Percentiles rank a stretch among this genome's conserved stretches.
Evolutionary conservation across 2,888 invertebrate species (phyloP).

Genomic region (Rhodophaea formosa): DNA sequence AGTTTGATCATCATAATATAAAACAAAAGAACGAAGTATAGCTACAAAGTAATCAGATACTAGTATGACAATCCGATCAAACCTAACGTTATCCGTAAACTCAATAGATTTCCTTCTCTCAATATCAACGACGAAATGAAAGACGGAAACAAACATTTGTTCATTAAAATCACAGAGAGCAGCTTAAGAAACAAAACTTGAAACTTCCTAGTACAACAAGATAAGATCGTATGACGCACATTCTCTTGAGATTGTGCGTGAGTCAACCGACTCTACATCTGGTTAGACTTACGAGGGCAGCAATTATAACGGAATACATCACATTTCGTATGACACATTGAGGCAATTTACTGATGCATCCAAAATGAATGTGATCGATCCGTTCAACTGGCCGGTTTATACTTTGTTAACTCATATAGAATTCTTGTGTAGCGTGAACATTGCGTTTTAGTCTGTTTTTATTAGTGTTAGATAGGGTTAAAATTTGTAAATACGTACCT

Average conservation of each 20-base stretch:
- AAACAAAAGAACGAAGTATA: no score
- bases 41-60: no score
- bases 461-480: no score
- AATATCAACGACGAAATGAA: not conserved
- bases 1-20: no score
- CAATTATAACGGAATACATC: constrained; percentile 23
- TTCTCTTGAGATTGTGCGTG: constrained; percentile 31
- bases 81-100: not conserved
- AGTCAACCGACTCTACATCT: constrained; percentile 32
- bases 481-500: no score
- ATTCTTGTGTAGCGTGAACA: no score
- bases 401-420: not conserved
- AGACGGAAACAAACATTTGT: not conserved
- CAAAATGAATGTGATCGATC: not conserved
- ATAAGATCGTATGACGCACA: constrained; percentile 32
- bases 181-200: not conserved
- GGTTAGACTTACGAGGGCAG: not conserved
- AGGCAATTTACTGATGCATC: not conserved
- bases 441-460: no score
- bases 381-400: not conserved
- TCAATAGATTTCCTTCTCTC: not conserved
- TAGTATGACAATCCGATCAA: no score
- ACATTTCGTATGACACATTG: constrained; percentile 14
- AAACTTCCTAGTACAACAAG: constrained; percentile 25
- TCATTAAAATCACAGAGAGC: not conserved